phyloP scores from a whole-genome alignment of 2,888 invertebrate species.

The Antitype chi region DNA sequence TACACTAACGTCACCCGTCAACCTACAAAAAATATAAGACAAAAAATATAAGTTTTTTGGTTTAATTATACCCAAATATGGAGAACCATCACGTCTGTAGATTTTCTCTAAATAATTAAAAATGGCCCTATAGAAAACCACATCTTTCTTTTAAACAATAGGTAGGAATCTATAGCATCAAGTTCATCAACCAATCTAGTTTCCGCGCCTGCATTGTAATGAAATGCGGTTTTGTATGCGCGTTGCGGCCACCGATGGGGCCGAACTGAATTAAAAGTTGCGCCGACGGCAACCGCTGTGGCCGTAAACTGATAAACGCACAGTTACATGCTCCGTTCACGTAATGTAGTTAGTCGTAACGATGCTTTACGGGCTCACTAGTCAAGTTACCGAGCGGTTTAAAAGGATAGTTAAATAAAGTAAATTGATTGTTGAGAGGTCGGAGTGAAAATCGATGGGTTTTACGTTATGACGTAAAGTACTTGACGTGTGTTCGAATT shows the following conservation, averaged over 20 bases:
- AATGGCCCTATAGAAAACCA: not conserved
- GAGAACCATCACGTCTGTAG: no score
- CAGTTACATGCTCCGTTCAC: slow-evolving; percentile 56
- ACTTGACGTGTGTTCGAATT: no score
- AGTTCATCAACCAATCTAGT: slow-evolving; percentile 51
- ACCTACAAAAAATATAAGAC: no score
- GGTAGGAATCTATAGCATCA: not conserved
- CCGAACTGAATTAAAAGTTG: slow-evolving; percentile 68
- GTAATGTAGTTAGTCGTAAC: slow-evolving; percentile 60
- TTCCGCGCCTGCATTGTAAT: slow-evolving; percentile 62
- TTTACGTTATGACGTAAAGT: no score
- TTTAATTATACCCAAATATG: no score
- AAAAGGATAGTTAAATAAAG: slow-evolving; percentile 36
- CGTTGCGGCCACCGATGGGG: slow-evolving; percentile 49
- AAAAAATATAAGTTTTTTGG: no score
- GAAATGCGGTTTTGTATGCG: slow-evolving; percentile 67
- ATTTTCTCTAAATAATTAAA: no score
- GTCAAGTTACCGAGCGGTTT: slow-evolving; percentile 41
- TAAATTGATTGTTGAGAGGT: slow-evolving; percentile 27
- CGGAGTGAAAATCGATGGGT: not conserved
- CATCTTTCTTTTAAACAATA: slow-evolving; percentile 15
- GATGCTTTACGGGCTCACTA: slow-evolving; percentile 48
- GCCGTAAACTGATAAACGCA: slow-evolving; percentile 62
- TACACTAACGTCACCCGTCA: no score
- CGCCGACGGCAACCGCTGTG: slow-evolving; percentile 54